These are phyloP conservation scores for Piprites chloris DNA, from an alignment of 2,113 vertebrate species.

Conservation along the genomic window DNA sequence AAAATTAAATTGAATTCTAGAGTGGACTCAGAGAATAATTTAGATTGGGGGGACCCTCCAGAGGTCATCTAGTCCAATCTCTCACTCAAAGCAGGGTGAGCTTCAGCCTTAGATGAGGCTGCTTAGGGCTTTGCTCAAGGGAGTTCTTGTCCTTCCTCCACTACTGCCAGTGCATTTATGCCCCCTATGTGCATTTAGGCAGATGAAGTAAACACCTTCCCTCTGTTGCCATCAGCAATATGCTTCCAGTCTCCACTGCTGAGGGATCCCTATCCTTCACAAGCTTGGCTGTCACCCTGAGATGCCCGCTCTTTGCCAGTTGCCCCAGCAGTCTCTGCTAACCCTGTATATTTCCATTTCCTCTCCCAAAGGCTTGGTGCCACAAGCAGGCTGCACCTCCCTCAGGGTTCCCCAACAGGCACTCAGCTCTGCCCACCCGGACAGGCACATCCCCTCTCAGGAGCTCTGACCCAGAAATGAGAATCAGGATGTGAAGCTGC, in stretches of 20 bases:
- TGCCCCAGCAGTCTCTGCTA: background rate
- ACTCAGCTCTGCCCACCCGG: background rate
- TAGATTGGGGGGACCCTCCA: background rate
- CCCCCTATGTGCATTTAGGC: accelerated
- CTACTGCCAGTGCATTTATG: background rate
- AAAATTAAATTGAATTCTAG: background rate
- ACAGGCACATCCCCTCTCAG: background rate
- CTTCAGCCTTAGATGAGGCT: background rate
- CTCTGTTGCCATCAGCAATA: background rate
- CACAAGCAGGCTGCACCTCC: background rate
- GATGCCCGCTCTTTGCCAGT: background rate
- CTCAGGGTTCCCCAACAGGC: accelerated
- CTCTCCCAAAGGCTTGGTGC: background rate
- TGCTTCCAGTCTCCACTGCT: background rate
- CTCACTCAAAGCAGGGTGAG: background rate
- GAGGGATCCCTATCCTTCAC: background rate
- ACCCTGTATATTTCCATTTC: background rate
- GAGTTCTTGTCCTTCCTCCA: background rate
- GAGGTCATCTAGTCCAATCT: background rate
- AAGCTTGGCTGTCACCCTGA: accelerated
- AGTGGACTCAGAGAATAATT: background rate
- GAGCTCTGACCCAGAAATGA: background rate
- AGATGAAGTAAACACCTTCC: background rate
- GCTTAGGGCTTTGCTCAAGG: background rate
- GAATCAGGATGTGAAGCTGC: background rate